Evolutionary conservation across 2,797 vertebrate genomes (phyloP), one percentile per base, ranked within the genome.

Genomic region (Fistularia commersonii): DNA sequence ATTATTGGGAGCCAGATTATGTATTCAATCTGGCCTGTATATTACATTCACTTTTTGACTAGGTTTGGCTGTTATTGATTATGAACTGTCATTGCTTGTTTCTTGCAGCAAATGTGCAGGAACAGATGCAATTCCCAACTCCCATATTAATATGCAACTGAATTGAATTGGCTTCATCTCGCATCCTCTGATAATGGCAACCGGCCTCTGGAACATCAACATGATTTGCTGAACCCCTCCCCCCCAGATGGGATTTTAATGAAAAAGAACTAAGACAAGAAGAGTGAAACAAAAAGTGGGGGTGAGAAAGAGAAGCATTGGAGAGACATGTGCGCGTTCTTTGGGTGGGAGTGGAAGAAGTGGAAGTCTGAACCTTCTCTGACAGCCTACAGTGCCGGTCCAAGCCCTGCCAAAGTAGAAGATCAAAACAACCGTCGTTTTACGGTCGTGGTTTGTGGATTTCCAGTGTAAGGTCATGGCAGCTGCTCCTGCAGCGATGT

Each of bases 401-500:
- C 23, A 23, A 23, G 23, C 23, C 23, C 8, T 13, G 14, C 14
- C 6, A 41, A 41, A 32, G 12, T 3, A 48, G 31, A 44, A 41
- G 51, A 64, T 57, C 61, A 72, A 69, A 69, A 73, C 50, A 71
- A 73, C 61, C 36, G 67, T 74, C 73, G 77, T 61, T 75, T 74
- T 68, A 62, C 47, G 55, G 54, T 68, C 51, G 52, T 41, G 52
- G 57, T 68, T 69, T 55, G 63, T 71, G 69, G 57, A 23, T 68
- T 74, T 62, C 54, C 50, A 35, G 49, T 66, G 54, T 79, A 80
- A 83, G 83, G 83, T 85, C 84, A 84, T 42, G 57, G 66, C 43
- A 60, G 69, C 72, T 76, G 51, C 66, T 78, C 82, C 79, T 54
- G 73, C 65, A 64, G 85, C 75, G 80, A 80, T 81, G 80, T 76